A percentile compares a stretch with the other conserved stretches of the same genome.
Conservation (phyloP, 2,797 vertebrate species). For the Mionectes olivaceus region DNA sequence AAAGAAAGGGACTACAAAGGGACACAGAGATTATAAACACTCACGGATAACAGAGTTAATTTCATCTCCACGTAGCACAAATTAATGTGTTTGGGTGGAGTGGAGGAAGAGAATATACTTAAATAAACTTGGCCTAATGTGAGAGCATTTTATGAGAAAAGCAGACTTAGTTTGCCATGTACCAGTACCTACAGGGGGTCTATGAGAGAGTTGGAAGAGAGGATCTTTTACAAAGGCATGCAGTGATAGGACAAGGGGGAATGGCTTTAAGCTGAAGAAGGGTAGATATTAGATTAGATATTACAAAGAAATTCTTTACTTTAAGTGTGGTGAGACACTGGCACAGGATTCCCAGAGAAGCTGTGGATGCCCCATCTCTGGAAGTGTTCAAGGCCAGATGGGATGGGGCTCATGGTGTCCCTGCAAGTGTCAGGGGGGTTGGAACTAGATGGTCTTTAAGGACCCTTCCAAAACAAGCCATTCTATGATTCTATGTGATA, state of each 20-base stretch:
- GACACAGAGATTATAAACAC: neutral
- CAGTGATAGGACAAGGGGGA: neutral
- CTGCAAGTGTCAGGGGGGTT: neutral
- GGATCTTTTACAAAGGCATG: neutral
- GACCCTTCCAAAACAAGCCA: neutral
- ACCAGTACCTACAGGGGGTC: neutral
- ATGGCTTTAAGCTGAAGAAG: neutral
- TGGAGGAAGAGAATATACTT: neutral
- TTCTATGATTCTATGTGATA: neutral
- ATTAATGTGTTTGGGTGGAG: neutral
- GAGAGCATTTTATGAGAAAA: neutral
- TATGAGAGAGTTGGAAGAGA: neutral
- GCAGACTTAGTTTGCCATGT: neutral
- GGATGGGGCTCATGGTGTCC: neutral
- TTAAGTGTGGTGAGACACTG: neutral
- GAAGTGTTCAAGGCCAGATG: too few species aligned
- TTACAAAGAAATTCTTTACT: neutral
- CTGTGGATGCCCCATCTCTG: neutral
- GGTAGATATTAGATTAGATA: neutral
- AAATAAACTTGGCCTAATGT: neutral
- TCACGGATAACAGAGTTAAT: constrained; percentile 1
- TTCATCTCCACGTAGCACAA: neutral
- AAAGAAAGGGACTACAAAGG: neutral
- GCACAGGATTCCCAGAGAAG: neutral
- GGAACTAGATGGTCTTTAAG: neutral